A percentile compares a stretch with the other conserved stretches of the same genome.
Conservation (phyloP, 2,888 invertebrate genomes). For the Scaeva pyrastri region DNA sequence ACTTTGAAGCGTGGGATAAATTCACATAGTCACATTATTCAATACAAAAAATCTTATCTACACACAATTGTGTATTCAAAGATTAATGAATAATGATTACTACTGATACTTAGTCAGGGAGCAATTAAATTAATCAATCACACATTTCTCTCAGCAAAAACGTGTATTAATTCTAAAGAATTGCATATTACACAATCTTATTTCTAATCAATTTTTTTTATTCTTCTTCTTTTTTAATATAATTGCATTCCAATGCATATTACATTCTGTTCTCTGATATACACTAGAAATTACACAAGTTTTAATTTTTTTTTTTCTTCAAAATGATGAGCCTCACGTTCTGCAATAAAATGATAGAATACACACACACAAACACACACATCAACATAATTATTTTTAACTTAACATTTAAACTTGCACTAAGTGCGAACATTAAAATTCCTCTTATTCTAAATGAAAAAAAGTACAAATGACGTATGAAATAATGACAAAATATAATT, state of each 20-base stretch:
- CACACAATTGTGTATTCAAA: not conserved
- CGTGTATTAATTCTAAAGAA: constrained; percentile 50
- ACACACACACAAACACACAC: not conserved
- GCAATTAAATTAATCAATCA: constrained; percentile 25
- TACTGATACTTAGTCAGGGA: too few relatives aligned
- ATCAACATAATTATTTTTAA: not conserved
- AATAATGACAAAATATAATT: constrained; percentile 12
- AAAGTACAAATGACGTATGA: constrained; percentile 10
- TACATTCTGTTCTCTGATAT: not conserved
- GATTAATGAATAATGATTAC: not conserved
- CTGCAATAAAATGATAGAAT: not conserved
- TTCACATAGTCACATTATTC: too few relatives aligned
- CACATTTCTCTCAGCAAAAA: constrained; percentile 44
- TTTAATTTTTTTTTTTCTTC: not conserved
- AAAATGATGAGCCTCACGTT: constrained; percentile 35
- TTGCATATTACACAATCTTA: constrained; percentile 42
- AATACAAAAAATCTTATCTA: too few relatives aligned
- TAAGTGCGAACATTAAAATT: constrained; percentile 54
- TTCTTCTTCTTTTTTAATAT: not conserved
- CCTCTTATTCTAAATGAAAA: constrained; percentile 26
- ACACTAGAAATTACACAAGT: constrained; percentile 15
- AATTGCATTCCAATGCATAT: constrained; percentile 65
- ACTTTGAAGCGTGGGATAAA: too few relatives aligned
- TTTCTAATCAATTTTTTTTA: not conserved
- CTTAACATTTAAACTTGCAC: constrained; percentile 43